Evolutionary conservation across 2,113 vertebrate genomes (phyloP).

Genomic region (Sisor rabdophorus): DNA sequence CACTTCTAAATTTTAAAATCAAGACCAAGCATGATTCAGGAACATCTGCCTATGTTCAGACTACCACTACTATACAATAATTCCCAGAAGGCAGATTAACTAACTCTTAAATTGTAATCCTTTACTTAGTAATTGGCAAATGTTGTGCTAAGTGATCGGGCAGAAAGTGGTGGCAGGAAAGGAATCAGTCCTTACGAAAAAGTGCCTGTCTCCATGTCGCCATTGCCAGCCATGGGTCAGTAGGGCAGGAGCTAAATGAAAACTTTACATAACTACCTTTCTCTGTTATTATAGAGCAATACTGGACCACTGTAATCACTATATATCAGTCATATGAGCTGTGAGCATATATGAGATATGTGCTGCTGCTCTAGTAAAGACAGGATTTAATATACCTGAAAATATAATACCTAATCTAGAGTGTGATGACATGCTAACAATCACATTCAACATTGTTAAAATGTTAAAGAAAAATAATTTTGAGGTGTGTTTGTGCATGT

Average conservation of each 20-base stretch:
- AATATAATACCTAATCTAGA: constrained; percentile 71
- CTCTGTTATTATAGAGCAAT: constrained; percentile 69
- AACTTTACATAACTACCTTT: constrained; percentile 59
- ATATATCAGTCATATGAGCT: constrained; percentile 59
- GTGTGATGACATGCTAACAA: constrained; percentile 61
- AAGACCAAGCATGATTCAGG: no score
- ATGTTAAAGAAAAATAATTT: constrained; percentile 44
- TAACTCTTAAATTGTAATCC: neutral
- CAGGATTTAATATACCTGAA: constrained; percentile 69
- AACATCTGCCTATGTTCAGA: neutral
- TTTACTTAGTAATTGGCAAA: neutral
- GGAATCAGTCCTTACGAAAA: constrained; percentile 5
- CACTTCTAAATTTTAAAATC: no score
- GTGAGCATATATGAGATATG: constrained; percentile 42
- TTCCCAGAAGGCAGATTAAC: neutral
- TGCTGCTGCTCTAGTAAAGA: constrained; percentile 62
- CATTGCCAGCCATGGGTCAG: constrained; percentile 53
- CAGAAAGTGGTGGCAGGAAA: constrained; percentile 23
- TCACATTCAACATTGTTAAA: constrained; percentile 65
- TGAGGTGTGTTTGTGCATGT: constrained; percentile 28
- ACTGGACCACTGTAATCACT: constrained; percentile 64
- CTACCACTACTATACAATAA: neutral
- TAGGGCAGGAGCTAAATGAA: constrained; percentile 60
- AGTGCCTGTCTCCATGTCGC: constrained; percentile 11
- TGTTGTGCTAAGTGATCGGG: constrained; percentile 2